Base-by-base conservation (phyloP, 2,888 invertebrate genomes). In the Hypomecis atomaria region DNA sequence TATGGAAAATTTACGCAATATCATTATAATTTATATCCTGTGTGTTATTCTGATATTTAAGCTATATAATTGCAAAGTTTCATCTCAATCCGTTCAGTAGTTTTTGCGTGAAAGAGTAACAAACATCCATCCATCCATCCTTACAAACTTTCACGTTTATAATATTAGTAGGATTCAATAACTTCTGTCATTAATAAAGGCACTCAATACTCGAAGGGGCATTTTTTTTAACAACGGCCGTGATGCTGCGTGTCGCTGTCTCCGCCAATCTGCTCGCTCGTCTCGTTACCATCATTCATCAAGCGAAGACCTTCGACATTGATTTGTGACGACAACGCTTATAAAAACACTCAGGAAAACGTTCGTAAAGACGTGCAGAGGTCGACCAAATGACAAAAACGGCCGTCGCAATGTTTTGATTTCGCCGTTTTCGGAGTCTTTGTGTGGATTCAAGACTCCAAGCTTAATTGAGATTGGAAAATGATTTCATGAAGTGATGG, bases 261-360 rank as follows among this genome's bases (percentile, higher is more conserved):
- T 50, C 37, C 49, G 11, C 13, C 3, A 9, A 50, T 50, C 8
- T 37, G 13, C 10, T 11, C 11, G 33, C 42, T 52, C 40, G 33
- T n/a, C 52, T 45, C 13, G 55, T 37, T 38, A 37, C 4, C 36
- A 36, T 36, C 53, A 33, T 56, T 36, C 53, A 33, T 56, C 44
- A 38, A 33, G 40, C n/a, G 6, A 34, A 36, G 57, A 48, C 57
- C 57, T 53, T 54, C 53, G 0, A 5, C 47, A 13, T 36, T 61
- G 47, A 55, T 55, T 61, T 61, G 56, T 61, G 47, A 49, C 49
- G 48, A 48, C 44, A 53, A 52, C 45, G 38, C 43, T 54, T 53
- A 59, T 53, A 59, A 53, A 48, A 60, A 60, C 60, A 54, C 47
- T 48, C 60, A 47, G 60, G 60, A 60, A 60, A 52, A 48, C 36